Evolutionary conservation across 2,888 invertebrate species (phyloP).

Genomic region (Drosophila macrothrix): DNA sequence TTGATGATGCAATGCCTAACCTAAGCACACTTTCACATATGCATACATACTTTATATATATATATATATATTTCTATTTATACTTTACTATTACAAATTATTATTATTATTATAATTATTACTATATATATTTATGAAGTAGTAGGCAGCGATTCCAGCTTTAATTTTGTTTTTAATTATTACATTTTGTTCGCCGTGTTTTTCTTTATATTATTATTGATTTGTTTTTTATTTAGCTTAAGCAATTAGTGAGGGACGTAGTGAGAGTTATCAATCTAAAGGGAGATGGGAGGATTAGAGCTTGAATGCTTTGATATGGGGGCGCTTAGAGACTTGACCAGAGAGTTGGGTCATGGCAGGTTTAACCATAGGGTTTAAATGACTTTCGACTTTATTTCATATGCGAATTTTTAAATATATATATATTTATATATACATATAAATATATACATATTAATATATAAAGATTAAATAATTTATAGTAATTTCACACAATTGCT

Average conservation of each 20-base stretch:
- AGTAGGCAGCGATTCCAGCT: conserved; percentile 76
- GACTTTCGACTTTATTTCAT: conserved; percentile 80
- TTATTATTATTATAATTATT: conserved; percentile 31
- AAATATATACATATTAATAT: conserved; percentile 63
- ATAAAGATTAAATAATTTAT: conserved; percentile 80
- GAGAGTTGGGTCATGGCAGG: conserved; percentile 29
- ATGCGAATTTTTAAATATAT: conserved; percentile 79
- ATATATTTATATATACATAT: conserved; percentile 51
- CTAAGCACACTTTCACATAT: conserved; percentile 70
- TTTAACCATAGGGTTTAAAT: conserved; percentile 55
- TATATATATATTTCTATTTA: conserved; percentile 25
- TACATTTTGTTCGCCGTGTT: conserved; percentile 65
- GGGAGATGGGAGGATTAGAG: conserved; percentile 18
- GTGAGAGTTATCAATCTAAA: conserved; percentile 32
- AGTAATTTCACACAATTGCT: conserved; percentile 75
- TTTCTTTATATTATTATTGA: conserved; percentile 54
- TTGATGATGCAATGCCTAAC: conserved; percentile 75
- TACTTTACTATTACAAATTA: conserved; percentile 36
- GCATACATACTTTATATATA: conserved; percentile 23
- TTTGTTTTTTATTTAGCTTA: conserved; percentile 72
- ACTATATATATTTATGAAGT: conserved; percentile 46
- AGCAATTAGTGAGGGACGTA: conserved; percentile 34
- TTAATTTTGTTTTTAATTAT: conserved; percentile 69
- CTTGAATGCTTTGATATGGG: conserved; percentile 37
- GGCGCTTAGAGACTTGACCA: conserved; percentile 28